Evolutionary conservation across 2,888 invertebrate species (phyloP), one percentile per base, ranked within the genome.

Genomic region (Hesperia comma): DNA sequence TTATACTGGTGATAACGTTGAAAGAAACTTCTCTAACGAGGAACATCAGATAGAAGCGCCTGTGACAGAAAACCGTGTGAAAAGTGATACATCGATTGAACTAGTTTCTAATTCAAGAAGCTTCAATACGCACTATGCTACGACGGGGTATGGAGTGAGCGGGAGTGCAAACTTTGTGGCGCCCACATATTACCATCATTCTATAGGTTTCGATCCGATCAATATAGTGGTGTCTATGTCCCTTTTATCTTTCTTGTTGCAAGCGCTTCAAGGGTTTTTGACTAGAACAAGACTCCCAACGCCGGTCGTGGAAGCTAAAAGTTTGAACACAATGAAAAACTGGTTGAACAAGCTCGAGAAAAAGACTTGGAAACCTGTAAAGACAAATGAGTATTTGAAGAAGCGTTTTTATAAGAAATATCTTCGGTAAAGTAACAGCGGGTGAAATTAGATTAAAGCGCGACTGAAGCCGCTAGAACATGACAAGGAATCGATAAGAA

Each of bases 171-270:
- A 85, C 69, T 86, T 86, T 71, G 85, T 80, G 19, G 61, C 70
- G 2, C 79, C 83, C 14, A 84, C 88, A 0, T 92, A 91, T 70
- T 92, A 93, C 71, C 93, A 93, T 68, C 92, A 93, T 74, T 92
- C 92, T 1, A 90, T 93, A 61, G 92, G 92, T n/a, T 90, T 93
- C 68, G 93, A 93, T 80, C 93, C 93, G 8, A 81, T 93, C 58
- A 93, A 93, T 71, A 92, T 93, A 32, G 84, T 93, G 1, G 88
- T 93, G 0, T 93, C 93, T 0, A 77, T 93, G 76, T 93, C 93
- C 4, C 77, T 93, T 0, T 76, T 93, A 17, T 92, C 93, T 5
- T 89, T 93, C 64, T 74, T 93, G 17, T 75, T 93, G 6, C 92
- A 93, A 84, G 89, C 92, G 0, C 74, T 93, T 10, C 91, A 90